phyloP scores from a whole-genome alignment of 2,888 invertebrate genomes.

The Leptopilina myrica region DNA sequence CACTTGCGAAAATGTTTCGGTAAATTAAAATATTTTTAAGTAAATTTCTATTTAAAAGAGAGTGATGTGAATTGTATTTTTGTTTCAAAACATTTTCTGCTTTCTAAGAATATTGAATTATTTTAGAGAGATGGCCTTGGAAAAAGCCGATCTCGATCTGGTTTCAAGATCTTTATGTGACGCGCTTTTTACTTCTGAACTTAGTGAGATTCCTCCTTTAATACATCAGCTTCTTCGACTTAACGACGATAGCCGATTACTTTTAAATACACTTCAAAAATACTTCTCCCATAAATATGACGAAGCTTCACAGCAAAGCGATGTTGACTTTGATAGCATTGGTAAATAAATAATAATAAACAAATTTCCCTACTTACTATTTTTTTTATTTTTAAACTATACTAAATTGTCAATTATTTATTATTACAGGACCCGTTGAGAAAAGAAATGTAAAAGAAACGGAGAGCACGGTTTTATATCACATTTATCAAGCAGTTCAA shows the following conservation, averaged over 20 bases:
- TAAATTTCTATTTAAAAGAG: background rate
- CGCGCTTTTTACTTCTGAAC: slow-evolving; percentile 78
- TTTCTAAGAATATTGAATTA: slow-evolving; percentile 49
- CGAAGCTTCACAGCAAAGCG: slow-evolving; percentile 48
- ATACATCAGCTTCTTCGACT: slow-evolving; percentile 83
- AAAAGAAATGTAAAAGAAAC: slow-evolving; percentile 78
- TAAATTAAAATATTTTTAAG: slow-evolving; percentile 65
- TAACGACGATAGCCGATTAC: slow-evolving; percentile 75
- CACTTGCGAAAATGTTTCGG: slow-evolving; percentile 84
- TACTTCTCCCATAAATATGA: slow-evolving; percentile 77
- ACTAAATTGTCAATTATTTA: background rate
- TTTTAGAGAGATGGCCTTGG: slow-evolving; percentile 80
- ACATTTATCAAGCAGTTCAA: slow-evolving; percentile 78
- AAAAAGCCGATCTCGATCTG: slow-evolving; percentile 80
- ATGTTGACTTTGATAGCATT: slow-evolving; percentile 63
- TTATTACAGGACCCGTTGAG: slow-evolving; percentile 53
- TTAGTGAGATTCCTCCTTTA: slow-evolving; percentile 82
- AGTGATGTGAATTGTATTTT: background rate
- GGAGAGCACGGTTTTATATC: slow-evolving; percentile 81
- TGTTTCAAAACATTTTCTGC: background rate
- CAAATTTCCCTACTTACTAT: background rate
- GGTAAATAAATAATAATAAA: slow-evolving; percentile 52
- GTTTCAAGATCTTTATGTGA: slow-evolving; percentile 82
- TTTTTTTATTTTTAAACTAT: slow-evolving; percentile 31
- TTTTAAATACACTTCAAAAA: slow-evolving; percentile 77